Evolutionary conservation across 2,888 invertebrate species (phyloP).

Genomic region (Drosophila lacicola): DNA sequence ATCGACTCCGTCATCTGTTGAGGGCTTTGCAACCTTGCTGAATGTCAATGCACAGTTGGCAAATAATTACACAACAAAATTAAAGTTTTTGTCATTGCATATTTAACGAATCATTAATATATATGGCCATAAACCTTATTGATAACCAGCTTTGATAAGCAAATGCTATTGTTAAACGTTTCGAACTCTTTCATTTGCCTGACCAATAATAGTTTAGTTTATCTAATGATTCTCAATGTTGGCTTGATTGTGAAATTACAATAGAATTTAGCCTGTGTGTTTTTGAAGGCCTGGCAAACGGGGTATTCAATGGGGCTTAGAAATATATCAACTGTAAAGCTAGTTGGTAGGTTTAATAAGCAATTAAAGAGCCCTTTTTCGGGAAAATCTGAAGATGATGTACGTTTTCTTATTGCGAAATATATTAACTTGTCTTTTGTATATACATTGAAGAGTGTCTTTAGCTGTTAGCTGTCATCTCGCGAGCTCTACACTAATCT

Average conservation of each 20-base stretch:
- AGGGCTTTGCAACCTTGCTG: slow-evolving; percentile 52
- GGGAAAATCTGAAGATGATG: no score
- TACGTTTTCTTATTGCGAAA: no score
- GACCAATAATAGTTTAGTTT: neutral
- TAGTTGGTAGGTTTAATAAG: no score
- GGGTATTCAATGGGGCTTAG: no score
- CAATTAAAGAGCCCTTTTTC: no score
- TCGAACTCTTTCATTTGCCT: slow-evolving; percentile 1
- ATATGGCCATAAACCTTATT: slow-evolving; percentile 14
- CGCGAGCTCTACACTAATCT: no score
- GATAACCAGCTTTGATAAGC: slow-evolving; percentile 37
- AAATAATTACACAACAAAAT: slow-evolving; percentile 55
- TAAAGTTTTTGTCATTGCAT: slow-evolving; percentile 33
- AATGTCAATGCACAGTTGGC: slow-evolving; percentile 53
- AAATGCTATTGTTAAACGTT: neutral
- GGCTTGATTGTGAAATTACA: slow-evolving; percentile 17
- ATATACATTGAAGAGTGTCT: no score
- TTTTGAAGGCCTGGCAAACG: no score
- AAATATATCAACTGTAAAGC: no score
- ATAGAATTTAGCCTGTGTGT: neutral
- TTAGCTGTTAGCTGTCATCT: no score
- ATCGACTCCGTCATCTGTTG: slow-evolving; percentile 9
- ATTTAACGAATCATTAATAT: slow-evolving; percentile 39
- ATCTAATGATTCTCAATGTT: slow-evolving; percentile 2
- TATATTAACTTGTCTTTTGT: no score